Conservation (phyloP, 1,140 invertebrate genomes). For the Ganaspis sp. region DNA sequence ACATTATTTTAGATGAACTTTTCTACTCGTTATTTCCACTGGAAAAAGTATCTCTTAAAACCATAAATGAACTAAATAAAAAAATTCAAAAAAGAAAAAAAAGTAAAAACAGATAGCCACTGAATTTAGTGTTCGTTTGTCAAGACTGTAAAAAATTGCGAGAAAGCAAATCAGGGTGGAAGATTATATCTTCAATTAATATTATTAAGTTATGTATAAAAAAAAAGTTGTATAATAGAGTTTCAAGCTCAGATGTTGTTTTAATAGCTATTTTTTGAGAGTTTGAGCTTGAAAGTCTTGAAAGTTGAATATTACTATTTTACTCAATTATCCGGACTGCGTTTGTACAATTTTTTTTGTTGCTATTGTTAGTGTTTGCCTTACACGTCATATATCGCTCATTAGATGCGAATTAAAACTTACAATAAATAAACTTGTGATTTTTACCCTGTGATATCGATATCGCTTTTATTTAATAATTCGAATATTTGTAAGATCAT, state of each 20-base stretch:
- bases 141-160: conserved; percentile 5
- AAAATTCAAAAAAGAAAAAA: too few species aligned
- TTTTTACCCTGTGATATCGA: conserved; percentile 28
- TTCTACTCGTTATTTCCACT: too few species aligned
- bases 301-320: conserved; percentile 8
- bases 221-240: conserved; percentile 29
- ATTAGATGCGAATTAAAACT: background rate
- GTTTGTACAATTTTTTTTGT: background rate
- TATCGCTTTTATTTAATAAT: conserved; percentile 15
- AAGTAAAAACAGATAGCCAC: background rate
- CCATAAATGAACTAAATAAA: too few species aligned
- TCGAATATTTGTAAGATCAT: conserved; percentile 17
- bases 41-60: too few species aligned
- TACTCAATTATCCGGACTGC: background rate
- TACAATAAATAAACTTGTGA: conserved; percentile 3
- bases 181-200: conserved; percentile 18
- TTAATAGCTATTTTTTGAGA: background rate
- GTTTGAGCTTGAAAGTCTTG: conserved; percentile 12
- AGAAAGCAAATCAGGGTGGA: conserved; percentile 13
- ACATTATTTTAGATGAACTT: too few species aligned
- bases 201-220: conserved; percentile 20
- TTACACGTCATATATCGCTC: background rate
- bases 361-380: conserved; percentile 4
- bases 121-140: background rate
- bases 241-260: conserved; percentile 23